A percentile compares a stretch with the other conserved stretches of the same genome.
Conservation (phyloP, 2,113 vertebrate species). For the Hippocampus guttulatus region DNA sequence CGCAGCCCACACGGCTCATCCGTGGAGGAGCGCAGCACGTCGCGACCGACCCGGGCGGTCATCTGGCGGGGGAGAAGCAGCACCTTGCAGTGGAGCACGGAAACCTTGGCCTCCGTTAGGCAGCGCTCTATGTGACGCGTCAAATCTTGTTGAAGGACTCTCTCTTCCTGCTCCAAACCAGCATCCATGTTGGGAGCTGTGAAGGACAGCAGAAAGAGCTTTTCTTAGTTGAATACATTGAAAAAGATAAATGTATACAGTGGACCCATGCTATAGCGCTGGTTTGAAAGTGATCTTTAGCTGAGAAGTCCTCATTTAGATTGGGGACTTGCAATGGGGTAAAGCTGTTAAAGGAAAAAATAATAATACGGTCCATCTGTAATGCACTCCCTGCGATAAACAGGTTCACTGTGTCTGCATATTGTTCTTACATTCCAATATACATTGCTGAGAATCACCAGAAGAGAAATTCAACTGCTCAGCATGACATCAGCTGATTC, state of each 20-base stretch:
- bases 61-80: conserved; percentile 68
- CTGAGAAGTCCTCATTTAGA: too few species aligned
- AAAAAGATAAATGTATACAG: too few species aligned
- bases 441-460: too few species aligned
- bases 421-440: too few species aligned
- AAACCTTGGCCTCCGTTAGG: conserved; percentile 65
- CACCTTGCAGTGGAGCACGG: conserved; percentile 62
- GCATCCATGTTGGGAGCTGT: conserved; percentile 28
- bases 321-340: too few species aligned
- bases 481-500: conserved; percentile 39
- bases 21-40: conserved; percentile 53
- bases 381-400: too few species aligned
- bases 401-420: too few species aligned
- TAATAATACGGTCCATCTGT: too few species aligned
- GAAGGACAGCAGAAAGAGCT: neutral
- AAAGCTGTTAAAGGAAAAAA: too few species aligned
- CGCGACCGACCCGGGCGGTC: conserved; percentile 57
- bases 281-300: too few species aligned
- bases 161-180: conserved; percentile 46
- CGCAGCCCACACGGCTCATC: conserved; percentile 75
- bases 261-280: too few species aligned
- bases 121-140: conserved; percentile 60
- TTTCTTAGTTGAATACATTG: too few species aligned
- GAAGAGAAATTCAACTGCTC: neutral
- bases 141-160: conserved; percentile 52